Base-by-base conservation (phyloP, 1,140 invertebrate species). In the Aleiodes sp. region DNA sequence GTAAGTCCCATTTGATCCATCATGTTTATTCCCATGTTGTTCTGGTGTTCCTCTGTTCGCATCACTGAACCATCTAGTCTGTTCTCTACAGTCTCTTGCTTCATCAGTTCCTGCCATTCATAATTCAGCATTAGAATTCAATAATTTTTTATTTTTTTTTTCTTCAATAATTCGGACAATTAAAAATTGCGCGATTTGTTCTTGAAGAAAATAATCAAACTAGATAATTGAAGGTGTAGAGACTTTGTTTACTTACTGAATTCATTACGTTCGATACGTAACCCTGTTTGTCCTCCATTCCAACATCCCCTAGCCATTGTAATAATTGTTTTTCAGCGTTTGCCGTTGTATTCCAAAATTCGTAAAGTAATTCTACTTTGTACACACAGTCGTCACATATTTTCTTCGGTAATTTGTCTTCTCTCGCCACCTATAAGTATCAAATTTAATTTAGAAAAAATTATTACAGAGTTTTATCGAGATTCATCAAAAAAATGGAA, bases 321-420 rank as follows among this genome's bases (percentile, higher is more conserved):
- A 87, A 70, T 71, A 90, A 81, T 64, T 88, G 87, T 69, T 89
- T 90, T 70, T 90, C 88, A 8, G 88, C 84, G 75, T 85, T 87
- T 4, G 82, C 84, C 16, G 87, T 87, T 61, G 86, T 88, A 76
- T 88, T 88, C 83, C 87, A 89, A 82, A 89, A 90, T 77, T 88
- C 84, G 79, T 89, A 89, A 73, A 87, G 84, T 75, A 87, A 84
- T 78, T 89, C 88, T 84, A 90, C 83, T 86, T 89, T 90, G 75
- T 87, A 87, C 68, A 87, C 84, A 78, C 89, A 90, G 28, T 85
- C 86, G 73, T 88, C 86, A 75, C 89, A 90, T 81, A 90, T 88
- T 76, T 88, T 89, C 78, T 89, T 89, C 41, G 89, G 88, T 80
- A 90, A 81, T 79, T 87, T 88, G 71, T 90, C 88, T 72, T 89